Conservation (phyloP, 2,113 vertebrate genomes). For the Symphodus melops region DNA sequence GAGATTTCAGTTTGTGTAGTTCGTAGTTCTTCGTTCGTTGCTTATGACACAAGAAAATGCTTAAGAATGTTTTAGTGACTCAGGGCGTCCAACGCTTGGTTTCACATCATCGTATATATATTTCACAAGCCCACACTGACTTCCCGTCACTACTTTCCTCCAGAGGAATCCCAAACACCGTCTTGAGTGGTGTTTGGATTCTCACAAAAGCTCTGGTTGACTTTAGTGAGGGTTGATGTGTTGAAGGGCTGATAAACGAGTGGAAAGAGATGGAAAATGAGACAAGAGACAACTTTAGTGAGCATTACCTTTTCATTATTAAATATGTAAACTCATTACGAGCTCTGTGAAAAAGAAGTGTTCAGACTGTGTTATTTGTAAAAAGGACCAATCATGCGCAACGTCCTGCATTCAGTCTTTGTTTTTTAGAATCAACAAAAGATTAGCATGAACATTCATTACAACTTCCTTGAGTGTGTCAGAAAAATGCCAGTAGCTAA, state of each 20-base stretch:
- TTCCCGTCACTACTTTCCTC: slow-evolving; percentile 4
- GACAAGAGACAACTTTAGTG: not conserved
- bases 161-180: not conserved
- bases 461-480: too few relatives aligned
- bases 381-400: not conserved
- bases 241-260: not conserved
- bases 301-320: not conserved
- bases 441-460: not conserved
- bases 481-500: too few relatives aligned
- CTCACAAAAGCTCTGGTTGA: not conserved
- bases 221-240: not conserved
- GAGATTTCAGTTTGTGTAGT: not conserved
- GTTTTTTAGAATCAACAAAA: too few relatives aligned
- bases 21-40: not conserved
- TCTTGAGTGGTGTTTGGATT: not conserved
- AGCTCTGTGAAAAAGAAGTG: not conserved
- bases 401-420: not conserved
- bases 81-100: not conserved
- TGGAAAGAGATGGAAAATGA: not conserved
- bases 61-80: not conserved
- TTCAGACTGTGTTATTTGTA: not conserved
- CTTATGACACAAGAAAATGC: not conserved
- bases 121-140: not conserved
- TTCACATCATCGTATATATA: not conserved
- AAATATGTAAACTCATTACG: not conserved